Percentiles rank a stretch among this genome's conserved stretches.
Evolutionary conservation across 2,113 vertebrate species (phyloP).

Genomic region (Archilochus colubris): DNA sequence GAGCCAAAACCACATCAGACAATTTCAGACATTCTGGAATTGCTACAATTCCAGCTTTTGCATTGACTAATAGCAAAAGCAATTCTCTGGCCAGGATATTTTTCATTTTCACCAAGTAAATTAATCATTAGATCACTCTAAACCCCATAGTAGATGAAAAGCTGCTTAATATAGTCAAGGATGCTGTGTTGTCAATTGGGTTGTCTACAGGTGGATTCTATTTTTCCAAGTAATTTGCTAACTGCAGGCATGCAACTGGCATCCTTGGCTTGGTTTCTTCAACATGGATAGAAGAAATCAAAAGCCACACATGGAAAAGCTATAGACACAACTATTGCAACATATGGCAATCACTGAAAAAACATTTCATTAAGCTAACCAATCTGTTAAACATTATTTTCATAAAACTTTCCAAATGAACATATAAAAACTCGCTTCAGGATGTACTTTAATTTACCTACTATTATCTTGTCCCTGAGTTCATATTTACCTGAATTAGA

Average conservation of each 20-base stretch:
- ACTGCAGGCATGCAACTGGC: not conserved
- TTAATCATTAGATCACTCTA: not conserved
- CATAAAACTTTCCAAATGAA: not conserved
- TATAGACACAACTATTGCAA: not conserved
- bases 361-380: not conserved
- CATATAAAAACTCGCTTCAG: not conserved
- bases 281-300: not conserved
- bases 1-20: not conserved
- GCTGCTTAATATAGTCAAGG: not conserved
- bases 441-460: not conserved
- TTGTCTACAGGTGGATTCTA: constrained; percentile 16
- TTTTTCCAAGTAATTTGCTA: constrained; percentile 17
- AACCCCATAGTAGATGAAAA: not conserved
- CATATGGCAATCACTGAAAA: not conserved
- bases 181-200: not conserved
- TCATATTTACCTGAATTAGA: constrained; percentile 91
- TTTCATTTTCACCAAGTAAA: not conserved
- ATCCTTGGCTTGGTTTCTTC: not conserved
- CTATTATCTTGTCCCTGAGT: not conserved
- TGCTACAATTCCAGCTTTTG: not conserved
- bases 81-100: not conserved
- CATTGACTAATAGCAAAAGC: not conserved
- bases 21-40: not conserved
- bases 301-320: not conserved
- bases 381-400: not conserved